A percentile compares a stretch with the other conserved stretches of the same genome.
Evolutionary conservation across 2,888 invertebrate species (phyloP).

Genomic region (Agrenia bidenticulata): DNA sequence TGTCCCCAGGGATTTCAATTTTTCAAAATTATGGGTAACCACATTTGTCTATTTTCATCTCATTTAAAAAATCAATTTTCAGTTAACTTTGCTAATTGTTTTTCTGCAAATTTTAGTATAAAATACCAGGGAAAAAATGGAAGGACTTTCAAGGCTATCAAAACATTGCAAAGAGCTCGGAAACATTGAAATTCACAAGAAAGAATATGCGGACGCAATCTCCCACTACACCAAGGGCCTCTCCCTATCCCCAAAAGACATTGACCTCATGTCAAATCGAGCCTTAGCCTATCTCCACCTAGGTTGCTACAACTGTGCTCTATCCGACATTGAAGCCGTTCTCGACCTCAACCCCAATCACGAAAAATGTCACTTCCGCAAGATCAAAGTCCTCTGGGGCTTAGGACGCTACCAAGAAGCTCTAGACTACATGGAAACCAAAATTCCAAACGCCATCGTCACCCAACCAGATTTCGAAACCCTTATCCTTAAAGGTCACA

Average conservation of each 20-base stretch:
- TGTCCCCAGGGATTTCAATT: too few species aligned
- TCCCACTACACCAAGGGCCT: too few species aligned
- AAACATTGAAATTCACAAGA: too few species aligned
- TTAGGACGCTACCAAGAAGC: not conserved
- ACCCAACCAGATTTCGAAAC: not conserved
- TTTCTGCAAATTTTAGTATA: too few species aligned
- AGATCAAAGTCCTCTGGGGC: slow-evolving; percentile 10
- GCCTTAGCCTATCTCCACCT: not conserved
- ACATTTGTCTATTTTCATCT: too few species aligned
- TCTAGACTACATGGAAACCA: not conserved
- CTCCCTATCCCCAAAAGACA: not conserved
- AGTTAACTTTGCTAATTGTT: too few species aligned
- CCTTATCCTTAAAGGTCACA: not conserved
- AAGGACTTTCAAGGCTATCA: too few species aligned
- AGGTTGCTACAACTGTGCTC: not conserved
- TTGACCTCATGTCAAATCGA: not conserved
- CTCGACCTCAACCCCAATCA: not conserved
- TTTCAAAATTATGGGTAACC: too few species aligned
- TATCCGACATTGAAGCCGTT: not conserved
- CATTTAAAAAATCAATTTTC: too few species aligned
- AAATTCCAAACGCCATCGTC: not conserved
- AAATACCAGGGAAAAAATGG: too few species aligned
- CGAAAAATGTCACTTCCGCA: not conserved
- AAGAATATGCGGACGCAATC: too few species aligned
- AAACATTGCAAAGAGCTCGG: too few species aligned